Conservation (phyloP, 1,140 invertebrate species). For the Achroia grisella region DNA sequence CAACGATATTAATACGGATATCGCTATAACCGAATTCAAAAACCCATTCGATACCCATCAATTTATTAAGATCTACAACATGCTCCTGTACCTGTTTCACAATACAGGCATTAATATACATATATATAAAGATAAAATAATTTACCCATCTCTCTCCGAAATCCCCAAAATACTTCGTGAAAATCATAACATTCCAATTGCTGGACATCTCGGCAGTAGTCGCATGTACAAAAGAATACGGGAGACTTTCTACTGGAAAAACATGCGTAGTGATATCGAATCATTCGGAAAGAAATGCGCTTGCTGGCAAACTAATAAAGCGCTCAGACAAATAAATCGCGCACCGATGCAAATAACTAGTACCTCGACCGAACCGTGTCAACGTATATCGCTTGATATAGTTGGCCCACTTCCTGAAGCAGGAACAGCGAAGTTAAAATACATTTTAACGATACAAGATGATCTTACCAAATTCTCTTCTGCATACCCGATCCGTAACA, state of each 20-base stretch:
- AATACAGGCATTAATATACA: slow-evolving; percentile 9
- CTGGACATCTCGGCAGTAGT: slow-evolving; percentile 7
- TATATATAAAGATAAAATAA: slow-evolving; percentile 12
- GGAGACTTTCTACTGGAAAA: slow-evolving; percentile 18
- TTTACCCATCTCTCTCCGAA: slow-evolving; percentile 14
- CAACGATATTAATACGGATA: slow-evolving; percentile 1
- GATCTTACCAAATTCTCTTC: slow-evolving; percentile 9
- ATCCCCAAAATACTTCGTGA: slow-evolving; percentile 15
- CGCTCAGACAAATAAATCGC: slow-evolving; percentile 11
- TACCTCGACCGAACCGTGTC: slow-evolving; percentile 13
- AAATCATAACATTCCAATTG: slow-evolving; percentile 16
- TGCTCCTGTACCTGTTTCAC: slow-evolving; percentile 14
- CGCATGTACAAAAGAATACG: slow-evolving; percentile 17
- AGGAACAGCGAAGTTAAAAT: slow-evolving; percentile 6
- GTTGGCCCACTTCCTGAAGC: slow-evolving; percentile 20
- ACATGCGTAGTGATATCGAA: slow-evolving; percentile 21
- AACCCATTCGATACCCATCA: slow-evolving; percentile 14
- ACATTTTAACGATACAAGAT: slow-evolving; percentile 18
- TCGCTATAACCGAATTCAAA: slow-evolving; percentile 19
- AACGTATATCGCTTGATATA: slow-evolving; percentile 13
- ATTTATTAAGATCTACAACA: slow-evolving; percentile 17
- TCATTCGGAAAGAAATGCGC: slow-evolving; percentile 17
- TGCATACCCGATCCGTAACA: slow-evolving; percentile 2
- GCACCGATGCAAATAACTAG: slow-evolving; percentile 21
- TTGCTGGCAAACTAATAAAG: slow-evolving; percentile 19